These are phyloP conservation scores for Sarcophaga bullata DNA, from an alignment of 1,140 invertebrate species.

Conservation along the genomic window DNA sequence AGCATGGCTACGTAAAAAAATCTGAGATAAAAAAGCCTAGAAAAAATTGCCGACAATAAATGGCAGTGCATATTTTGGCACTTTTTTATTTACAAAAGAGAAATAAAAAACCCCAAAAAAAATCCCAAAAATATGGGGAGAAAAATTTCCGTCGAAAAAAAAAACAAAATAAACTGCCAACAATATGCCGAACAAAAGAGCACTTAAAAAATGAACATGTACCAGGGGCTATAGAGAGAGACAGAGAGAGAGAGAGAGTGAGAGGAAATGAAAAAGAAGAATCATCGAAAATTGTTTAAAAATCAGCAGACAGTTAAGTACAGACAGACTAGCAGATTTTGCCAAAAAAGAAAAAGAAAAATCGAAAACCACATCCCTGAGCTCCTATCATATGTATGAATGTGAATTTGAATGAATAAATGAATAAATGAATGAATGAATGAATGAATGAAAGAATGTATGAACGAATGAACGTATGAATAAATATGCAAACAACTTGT, in stretches of 20 bases:
- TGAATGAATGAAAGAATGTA: no score
- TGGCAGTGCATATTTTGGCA: slow-evolving; percentile 1
- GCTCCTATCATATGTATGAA: no score
- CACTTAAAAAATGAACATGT: not conserved
- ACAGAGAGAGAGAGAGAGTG: not conserved
- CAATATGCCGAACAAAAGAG: not conserved
- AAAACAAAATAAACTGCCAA: not conserved
- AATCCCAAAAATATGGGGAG: not conserved
- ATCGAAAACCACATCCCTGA: no score
- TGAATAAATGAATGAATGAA: no score
- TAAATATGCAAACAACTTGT: slow-evolving; percentile 17
- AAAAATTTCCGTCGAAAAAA: not conserved
- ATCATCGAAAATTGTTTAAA: not conserved
- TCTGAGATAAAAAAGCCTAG: not conserved
- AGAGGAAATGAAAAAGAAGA: not conserved
- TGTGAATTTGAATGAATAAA: no score
- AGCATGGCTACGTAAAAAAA: no score
- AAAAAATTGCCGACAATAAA: not conserved
- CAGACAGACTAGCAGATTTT: not conserved
- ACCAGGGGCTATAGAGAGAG: not conserved
- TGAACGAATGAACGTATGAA: not conserved
- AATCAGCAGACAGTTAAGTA: slow-evolving; percentile 11
- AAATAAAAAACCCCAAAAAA: not conserved
- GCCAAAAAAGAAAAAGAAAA: no score
- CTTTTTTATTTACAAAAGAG: not conserved